These are phyloP conservation scores for Cephus spinipes DNA, from an alignment of 2,888 invertebrate genomes.

Conservation along the genomic window DNA sequence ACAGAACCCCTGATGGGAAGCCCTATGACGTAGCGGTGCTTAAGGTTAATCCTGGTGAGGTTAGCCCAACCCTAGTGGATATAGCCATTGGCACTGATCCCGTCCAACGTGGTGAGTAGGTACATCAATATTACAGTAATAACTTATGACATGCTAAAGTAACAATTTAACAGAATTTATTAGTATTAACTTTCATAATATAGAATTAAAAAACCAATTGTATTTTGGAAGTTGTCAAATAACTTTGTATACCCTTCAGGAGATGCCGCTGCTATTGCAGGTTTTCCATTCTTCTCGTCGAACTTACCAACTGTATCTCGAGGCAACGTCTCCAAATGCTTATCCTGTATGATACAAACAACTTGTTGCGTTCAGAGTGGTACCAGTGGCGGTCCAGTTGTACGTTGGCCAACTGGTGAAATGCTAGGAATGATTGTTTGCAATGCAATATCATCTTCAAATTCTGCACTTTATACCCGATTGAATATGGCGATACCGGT, in stretches of 20 bases:
- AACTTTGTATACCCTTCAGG: constrained; percentile 60
- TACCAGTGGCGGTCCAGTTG: constrained; percentile 74
- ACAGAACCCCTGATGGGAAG: constrained; percentile 52
- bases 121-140: background rate
- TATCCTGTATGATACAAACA: constrained; percentile 72
- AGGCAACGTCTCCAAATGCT: constrained; percentile 71
- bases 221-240: background rate
- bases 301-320: constrained; percentile 69
- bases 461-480: constrained; percentile 70
- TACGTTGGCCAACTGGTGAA: constrained; percentile 65
- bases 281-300: constrained; percentile 72
- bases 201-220: background rate
- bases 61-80: constrained; percentile 41
- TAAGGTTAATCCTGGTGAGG: constrained; percentile 41
- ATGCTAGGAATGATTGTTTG: constrained; percentile 73
- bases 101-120: constrained; percentile 47
- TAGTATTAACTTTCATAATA: background rate
- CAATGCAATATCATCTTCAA: constrained; percentile 69
- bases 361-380: constrained; percentile 75
- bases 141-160: background rate
- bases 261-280: constrained; percentile 71
- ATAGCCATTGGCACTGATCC: constrained; percentile 36
- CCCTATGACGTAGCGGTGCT: constrained; percentile 63
- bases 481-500: constrained; percentile 74
- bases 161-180: background rate